Evolutionary conservation across 2,888 invertebrate genomes (phyloP), one percentile per base, ranked within the genome.

Genomic region (Ophion slaviceki): DNA sequence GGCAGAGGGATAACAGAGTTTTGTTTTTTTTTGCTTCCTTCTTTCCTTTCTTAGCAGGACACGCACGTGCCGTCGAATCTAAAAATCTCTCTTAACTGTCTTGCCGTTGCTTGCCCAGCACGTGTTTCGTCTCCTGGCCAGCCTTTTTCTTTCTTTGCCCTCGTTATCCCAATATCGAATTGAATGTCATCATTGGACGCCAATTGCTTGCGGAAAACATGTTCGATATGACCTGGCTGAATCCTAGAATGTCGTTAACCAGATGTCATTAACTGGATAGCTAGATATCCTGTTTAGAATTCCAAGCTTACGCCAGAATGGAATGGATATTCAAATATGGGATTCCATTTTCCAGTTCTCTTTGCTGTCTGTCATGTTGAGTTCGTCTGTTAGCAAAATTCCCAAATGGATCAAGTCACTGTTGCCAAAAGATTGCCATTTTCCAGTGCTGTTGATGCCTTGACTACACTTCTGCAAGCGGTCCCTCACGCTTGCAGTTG

Each of bases 1-100:
- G 61, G 53, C 70, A 24, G 66, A 75, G 61, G 45, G 75, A 45
- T 64, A 78, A 64, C 71, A 77, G 57, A 84, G 81, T 87, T 87
- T 88, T 88, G 88, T 81, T 85, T 82, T 45, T 28, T 28, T 32
- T 17, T 14, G 5, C 17, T 14, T 53, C 17, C 2, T 14, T 17
- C 53, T 14, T 53, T 53, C 53, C 14, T 14, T 72, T 36, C 57
- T 72, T 45, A 11, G 47, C 81, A 87, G 86, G 86, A 89, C 88
- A 89, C 88, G 88, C 89, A 88, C 88, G 87, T 84, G 87, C 85
- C 87, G 86, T 88, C 86, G 88, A 90, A 89, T 89, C 88, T 87
- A 85, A 87, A 89, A 89, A 89, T 89, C 88, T 88, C 86, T 79
- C 72, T 74, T 64, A 61, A 57, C 47, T 77, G 45, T 57, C 17